Evolutionary conservation across 2,888 invertebrate species (phyloP).

Genomic region (Melanostoma mellinum): DNA sequence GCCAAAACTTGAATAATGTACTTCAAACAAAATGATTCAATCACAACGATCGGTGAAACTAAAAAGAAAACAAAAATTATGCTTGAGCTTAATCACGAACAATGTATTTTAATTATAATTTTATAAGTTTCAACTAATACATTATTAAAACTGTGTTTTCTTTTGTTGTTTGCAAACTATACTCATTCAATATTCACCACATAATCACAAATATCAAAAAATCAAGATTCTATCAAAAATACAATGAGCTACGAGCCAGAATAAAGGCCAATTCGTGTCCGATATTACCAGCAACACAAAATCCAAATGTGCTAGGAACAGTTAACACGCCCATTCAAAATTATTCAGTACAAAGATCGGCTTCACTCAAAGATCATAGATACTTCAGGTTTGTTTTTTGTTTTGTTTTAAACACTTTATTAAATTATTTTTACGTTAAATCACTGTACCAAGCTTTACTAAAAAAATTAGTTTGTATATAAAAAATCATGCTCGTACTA

Average conservation of each 20-base stretch:
- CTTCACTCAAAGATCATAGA: constrained; percentile 84
- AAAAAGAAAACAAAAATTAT: constrained; percentile 52
- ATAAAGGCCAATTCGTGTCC: constrained; percentile 93
- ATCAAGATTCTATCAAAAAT: constrained; percentile 93
- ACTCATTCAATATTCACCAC: constrained; percentile 61
- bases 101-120: not conserved
- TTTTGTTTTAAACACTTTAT: constrained; percentile 50
- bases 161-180: constrained; percentile 67
- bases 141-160: constrained; percentile 47
- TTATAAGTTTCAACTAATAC: constrained; percentile 19
- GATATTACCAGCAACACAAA: constrained; percentile 86
- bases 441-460: constrained; percentile 48
- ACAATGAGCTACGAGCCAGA: constrained; percentile 93
- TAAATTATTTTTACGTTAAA: constrained; percentile 20
- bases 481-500: constrained; percentile 54
- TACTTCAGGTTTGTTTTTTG: constrained; percentile 82
- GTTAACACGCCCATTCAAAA: constrained; percentile 82
- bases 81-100: constrained; percentile 62
- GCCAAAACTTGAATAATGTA: constrained; percentile 75
- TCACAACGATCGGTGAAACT: constrained; percentile 21
- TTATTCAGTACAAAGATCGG: constrained; percentile 84
- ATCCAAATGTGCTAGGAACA: constrained; percentile 78
- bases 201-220: constrained; percentile 51
- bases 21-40: constrained; percentile 46
- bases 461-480: constrained; percentile 8